Evolutionary conservation across 2,797 vertebrate genomes (phyloP).

Genomic region (Eulemur rubriventer): DNA sequence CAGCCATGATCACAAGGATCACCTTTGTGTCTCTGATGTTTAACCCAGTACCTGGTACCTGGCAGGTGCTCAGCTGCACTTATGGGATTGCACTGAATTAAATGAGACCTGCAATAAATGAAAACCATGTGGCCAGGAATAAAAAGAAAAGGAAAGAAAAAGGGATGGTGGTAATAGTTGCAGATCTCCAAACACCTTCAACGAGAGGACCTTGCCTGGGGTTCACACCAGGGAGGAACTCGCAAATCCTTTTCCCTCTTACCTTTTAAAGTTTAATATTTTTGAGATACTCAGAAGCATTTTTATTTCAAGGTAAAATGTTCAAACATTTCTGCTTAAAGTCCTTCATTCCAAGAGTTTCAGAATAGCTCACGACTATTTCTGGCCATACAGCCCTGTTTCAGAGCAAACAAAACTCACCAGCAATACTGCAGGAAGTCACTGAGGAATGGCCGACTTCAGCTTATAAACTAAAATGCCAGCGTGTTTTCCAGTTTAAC

Average conservation of each 20-base stretch:
- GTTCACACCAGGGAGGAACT: not conserved
- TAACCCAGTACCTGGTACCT: not conserved
- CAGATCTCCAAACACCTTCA: not conserved
- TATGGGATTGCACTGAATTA: not conserved
- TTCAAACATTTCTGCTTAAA: conserved; percentile 33
- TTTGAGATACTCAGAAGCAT: not conserved
- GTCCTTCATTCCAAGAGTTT: not conserved
- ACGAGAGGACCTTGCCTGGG: not conserved
- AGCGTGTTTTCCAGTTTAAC: conserved; percentile 40
- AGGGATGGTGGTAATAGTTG: not conserved
- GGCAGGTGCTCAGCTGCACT: not conserved
- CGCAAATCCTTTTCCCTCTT: not conserved
- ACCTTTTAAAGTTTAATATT: not conserved
- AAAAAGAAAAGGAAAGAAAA: not conserved
- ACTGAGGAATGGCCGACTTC: not conserved
- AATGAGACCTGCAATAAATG: not conserved
- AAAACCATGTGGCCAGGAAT: not conserved
- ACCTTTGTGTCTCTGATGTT: not conserved
- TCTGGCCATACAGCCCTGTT: not conserved
- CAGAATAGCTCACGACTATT: conserved; percentile 32
- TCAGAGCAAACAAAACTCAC: conserved; percentile 35
- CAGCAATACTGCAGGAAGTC: conserved; percentile 7
- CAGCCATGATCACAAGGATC: not conserved
- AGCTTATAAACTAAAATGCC: conserved; percentile 40
- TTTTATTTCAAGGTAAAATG: conserved; percentile 49